phyloP scores from a whole-genome alignment of 2,113 vertebrate genomes.

The Empidonax traillii region DNA sequence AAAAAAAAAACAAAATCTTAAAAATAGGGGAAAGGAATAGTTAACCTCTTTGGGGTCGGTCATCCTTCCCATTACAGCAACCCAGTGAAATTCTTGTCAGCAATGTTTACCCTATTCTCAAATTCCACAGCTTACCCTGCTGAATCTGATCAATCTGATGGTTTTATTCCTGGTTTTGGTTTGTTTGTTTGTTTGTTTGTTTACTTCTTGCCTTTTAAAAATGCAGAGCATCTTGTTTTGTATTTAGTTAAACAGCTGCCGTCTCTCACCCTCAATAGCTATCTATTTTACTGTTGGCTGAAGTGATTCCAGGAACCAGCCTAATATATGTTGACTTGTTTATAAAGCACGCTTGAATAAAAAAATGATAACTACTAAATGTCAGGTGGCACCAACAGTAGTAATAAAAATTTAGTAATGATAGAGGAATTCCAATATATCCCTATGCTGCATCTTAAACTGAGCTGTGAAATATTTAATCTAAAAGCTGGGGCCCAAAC shows the following conservation, averaged over 20 bases:
- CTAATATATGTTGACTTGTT: background rate
- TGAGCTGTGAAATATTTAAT: background rate
- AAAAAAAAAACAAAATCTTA: background rate
- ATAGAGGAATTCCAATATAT: background rate
- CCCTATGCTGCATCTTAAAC: background rate
- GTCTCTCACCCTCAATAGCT: background rate
- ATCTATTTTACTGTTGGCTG: background rate
- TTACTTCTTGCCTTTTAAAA: background rate
- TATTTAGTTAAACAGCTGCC: background rate
- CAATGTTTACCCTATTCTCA: background rate
- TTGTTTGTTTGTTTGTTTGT: no score
- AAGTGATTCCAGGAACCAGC: background rate
- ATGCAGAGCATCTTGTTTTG: background rate
- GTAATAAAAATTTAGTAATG: background rate
- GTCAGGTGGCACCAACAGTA: background rate
- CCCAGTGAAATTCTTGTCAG: background rate
- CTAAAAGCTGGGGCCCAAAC: background rate
- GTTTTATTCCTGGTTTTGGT: rapidly evolving
- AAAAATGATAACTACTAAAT: background rate
- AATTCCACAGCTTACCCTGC: background rate
- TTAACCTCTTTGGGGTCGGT: background rate
- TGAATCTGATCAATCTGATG: background rate
- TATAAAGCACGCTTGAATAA: background rate
- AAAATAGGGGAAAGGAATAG: background rate
- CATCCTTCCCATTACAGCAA: background rate